Evolutionary conservation across 2,888 invertebrate genomes (phyloP).

Genomic region (Theretra japonica): DNA sequence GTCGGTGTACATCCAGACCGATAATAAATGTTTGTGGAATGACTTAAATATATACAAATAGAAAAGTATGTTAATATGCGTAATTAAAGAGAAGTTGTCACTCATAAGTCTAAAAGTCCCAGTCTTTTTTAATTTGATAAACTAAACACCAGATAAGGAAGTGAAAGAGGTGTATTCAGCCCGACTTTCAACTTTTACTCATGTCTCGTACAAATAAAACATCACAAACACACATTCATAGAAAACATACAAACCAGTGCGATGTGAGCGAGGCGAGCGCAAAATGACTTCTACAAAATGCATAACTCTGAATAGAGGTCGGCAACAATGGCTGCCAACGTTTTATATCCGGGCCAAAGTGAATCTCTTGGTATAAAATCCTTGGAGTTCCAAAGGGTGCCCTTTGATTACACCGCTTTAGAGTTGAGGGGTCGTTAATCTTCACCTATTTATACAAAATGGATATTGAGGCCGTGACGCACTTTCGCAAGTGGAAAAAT

Average conservation of each 20-base stretch:
- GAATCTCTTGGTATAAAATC: constrained; percentile 6
- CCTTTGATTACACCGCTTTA: background rate
- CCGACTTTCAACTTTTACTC: too few species aligned
- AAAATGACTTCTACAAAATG: constrained; percentile 13
- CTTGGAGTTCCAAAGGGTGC: background rate
- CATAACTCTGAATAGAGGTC: constrained; percentile 15
- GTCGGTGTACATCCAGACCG: too few species aligned
- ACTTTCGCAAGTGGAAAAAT: background rate
- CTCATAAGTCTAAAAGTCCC: too few species aligned
- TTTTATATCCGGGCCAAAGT: constrained; percentile 14
- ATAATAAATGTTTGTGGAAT: too few species aligned
- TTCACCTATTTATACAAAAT: background rate
- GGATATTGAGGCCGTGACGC: background rate
- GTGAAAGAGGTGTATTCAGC: too few species aligned
- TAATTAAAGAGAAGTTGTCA: too few species aligned
- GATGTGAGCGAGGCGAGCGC: background rate
- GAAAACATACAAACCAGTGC: background rate
- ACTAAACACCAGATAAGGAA: too few species aligned
- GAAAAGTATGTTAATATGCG: too few species aligned
- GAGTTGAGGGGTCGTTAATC: background rate
- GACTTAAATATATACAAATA: too few species aligned
- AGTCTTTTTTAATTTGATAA: too few species aligned
- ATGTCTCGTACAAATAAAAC: too few species aligned
- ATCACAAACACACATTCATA: too few species aligned
- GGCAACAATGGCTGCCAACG: constrained; percentile 8